phyloP scores from a whole-genome alignment of 2,797 vertebrate species.

The Syncerus caffer region DNA sequence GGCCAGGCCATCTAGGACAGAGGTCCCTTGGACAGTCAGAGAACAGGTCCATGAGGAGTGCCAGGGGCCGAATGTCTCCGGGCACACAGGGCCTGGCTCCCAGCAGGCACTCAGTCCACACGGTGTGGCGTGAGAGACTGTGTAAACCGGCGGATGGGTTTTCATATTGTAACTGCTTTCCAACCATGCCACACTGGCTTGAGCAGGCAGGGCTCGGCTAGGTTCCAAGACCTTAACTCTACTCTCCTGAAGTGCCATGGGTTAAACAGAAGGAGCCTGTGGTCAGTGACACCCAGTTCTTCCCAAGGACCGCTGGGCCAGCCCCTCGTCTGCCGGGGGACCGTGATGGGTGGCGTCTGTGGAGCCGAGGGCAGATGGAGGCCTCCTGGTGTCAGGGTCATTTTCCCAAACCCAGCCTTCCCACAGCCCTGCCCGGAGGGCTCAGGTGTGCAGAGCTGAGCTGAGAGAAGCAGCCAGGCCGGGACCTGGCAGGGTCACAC shows the following conservation, averaged over 20 bases:
- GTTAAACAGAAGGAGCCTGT: background rate
- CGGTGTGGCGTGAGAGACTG: rapidly evolving
- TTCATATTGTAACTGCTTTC: background rate
- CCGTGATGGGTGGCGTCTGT: rapidly evolving
- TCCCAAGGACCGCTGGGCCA: rapidly evolving
- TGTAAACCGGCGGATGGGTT: rapidly evolving
- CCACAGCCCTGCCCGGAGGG: background rate
- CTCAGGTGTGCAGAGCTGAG: rapidly evolving
- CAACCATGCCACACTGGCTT: background rate
- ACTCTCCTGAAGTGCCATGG: background rate
- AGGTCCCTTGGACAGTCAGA: background rate
- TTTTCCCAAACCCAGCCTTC: background rate
- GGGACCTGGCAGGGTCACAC: background rate
- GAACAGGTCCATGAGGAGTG: background rate
- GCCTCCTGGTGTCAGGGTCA: background rate
- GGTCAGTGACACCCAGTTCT: background rate
- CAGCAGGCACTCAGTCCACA: background rate
- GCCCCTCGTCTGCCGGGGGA: background rate
- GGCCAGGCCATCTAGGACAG: background rate
- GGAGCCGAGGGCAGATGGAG: background rate
- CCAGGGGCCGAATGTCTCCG: background rate
- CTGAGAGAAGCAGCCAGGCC: background rate
- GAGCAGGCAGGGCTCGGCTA: background rate
- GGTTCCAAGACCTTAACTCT: background rate
- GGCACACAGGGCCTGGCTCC: background rate